phyloP scores from a whole-genome alignment of 2,797 vertebrate species.

The Lepilemur ruficaudatus region DNA sequence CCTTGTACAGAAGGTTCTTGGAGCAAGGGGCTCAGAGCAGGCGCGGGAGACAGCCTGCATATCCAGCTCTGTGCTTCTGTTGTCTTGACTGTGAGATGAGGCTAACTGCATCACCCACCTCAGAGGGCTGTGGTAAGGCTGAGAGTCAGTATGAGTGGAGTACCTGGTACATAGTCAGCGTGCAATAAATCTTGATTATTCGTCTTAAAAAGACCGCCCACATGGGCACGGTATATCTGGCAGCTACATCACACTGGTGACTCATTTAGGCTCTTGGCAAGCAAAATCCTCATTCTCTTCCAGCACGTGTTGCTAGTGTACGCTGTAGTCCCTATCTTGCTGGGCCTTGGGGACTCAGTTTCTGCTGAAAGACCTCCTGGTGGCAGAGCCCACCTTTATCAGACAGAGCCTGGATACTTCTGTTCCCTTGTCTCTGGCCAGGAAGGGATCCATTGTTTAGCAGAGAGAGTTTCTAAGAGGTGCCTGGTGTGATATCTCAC shows the following conservation, averaged over 20 bases:
- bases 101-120: neutral
- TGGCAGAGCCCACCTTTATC: neutral
- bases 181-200: neutral
- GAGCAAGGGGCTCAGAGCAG: neutral
- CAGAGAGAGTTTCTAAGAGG: neutral
- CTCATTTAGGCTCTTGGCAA: neutral
- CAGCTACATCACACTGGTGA: neutral
- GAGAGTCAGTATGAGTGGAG: neutral
- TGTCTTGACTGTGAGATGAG: neutral
- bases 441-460: neutral
- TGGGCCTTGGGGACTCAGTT: neutral
- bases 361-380: neutral
- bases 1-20: neutral
- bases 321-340: too few relatives aligned
- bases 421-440: neutral
- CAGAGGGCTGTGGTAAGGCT: neutral
- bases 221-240: neutral
- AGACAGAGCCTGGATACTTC: too few relatives aligned
- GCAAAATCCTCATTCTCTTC: neutral
- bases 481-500: neutral
- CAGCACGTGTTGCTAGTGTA: accelerated
- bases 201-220: neutral
- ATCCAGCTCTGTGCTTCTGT: neutral
- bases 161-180: neutral
- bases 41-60: neutral